Evolutionary conservation across 2,888 invertebrate species (phyloP).

Genomic region (Tolmerus cingulatus): DNA sequence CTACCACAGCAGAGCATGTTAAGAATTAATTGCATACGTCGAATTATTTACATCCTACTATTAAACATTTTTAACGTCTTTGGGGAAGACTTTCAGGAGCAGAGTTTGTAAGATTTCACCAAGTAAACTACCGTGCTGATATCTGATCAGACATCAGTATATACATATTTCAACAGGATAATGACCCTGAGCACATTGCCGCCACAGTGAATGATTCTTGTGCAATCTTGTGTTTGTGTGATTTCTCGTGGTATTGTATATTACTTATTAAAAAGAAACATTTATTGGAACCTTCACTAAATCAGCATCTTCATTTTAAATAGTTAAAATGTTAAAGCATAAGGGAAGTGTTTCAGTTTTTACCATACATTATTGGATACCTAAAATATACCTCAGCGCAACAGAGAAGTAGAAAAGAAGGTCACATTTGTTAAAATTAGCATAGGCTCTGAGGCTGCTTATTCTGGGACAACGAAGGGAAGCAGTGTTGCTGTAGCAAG

Average conservation of each 20-base stretch:
- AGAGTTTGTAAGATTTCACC: no score
- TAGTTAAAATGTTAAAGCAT: not conserved
- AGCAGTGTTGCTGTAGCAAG: not conserved
- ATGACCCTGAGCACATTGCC: no score
- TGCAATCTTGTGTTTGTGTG: no score
- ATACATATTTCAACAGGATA: no score
- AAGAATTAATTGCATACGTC: not conserved
- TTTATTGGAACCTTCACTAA: not conserved
- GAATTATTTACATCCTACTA: not conserved
- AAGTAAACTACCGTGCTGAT: no score
- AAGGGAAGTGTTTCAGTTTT: not conserved
- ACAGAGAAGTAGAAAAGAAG: not conserved
- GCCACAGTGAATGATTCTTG: no score
- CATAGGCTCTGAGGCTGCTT: not conserved
- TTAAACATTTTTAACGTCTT: not conserved
- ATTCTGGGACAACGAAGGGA: slow-evolving; percentile 13
- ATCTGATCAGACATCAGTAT: no score
- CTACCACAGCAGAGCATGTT: not conserved
- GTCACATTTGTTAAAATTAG: slow-evolving; percentile 19
- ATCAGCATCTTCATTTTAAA: not conserved
- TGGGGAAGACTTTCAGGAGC: no score
- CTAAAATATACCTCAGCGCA: not conserved
- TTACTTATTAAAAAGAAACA: no score
- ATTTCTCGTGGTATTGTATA: no score
- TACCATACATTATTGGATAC: not conserved